Evolutionary conservation across 2,797 vertebrate genomes (phyloP).

Genomic region (Melanotaenia maccullochi): DNA sequence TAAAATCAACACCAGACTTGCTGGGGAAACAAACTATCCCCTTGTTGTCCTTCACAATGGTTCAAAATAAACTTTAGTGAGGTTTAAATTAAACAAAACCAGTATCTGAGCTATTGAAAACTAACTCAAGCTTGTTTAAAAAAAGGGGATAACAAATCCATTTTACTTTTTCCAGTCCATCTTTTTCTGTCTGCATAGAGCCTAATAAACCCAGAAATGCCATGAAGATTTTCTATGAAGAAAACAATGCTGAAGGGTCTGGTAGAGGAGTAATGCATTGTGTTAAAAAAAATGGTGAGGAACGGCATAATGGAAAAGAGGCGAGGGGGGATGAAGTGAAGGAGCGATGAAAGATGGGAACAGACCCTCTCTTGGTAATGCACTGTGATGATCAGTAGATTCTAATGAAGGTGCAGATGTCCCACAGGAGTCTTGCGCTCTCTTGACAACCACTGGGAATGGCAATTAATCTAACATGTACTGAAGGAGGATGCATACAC

Average conservation of each 20-base stretch:
- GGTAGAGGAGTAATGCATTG: constrained; percentile 44
- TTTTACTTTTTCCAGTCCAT: constrained; percentile 1
- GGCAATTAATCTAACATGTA: constrained; percentile 77
- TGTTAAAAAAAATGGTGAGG: constrained; percentile 29
- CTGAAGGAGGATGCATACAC: constrained; percentile 51
- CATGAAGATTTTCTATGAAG: constrained; percentile 45
- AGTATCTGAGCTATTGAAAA: background rate
- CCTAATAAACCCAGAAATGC: constrained; percentile 56
- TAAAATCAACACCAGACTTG: constrained; percentile 1
- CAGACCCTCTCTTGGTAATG: constrained; percentile 73
- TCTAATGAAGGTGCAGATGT: constrained; percentile 86
- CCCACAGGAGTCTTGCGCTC: constrained; percentile 75
- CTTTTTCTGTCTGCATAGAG: background rate
- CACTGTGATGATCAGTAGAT: constrained; percentile 81
- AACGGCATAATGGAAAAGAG: constrained; percentile 39
- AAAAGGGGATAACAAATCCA: background rate
- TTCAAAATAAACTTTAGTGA: background rate
- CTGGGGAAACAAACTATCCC: background rate
- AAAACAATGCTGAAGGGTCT: constrained; percentile 48
- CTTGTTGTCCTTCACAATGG: constrained; percentile 4
- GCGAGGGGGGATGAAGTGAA: constrained; percentile 50
- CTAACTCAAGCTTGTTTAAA: background rate
- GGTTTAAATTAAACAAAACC: background rate
- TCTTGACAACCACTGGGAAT: constrained; percentile 79
- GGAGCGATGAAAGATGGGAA: constrained; percentile 77